A percentile compares a stretch with the other conserved stretches of the same genome.
phyloP scores from a whole-genome alignment of 35 echinoderm and acorn worm genomes.

The Diadema setosum region DNA sequence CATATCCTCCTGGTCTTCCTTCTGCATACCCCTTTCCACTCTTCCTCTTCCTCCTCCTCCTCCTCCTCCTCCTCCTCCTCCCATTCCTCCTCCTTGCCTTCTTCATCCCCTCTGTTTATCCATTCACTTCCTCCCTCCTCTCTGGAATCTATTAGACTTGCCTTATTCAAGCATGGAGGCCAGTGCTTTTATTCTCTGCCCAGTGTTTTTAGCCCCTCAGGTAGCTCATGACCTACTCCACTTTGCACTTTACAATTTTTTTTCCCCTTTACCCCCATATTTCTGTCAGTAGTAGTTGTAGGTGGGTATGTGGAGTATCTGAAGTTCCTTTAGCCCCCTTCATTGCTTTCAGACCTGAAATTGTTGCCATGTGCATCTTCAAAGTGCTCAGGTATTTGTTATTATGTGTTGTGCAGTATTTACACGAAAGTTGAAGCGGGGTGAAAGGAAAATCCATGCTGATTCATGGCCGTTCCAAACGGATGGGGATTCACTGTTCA shows the following conservation, averaged over 20 bases:
- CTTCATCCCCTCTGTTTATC: not conserved
- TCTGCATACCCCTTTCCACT: not conserved
- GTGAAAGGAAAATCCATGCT: not conserved
- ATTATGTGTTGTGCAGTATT: not conserved
- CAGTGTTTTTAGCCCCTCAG: slow-evolving; percentile 20
- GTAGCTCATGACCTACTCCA: not conserved
- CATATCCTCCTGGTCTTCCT: not conserved
- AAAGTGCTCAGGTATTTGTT: not conserved
- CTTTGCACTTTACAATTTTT: not conserved
- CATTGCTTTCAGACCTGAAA: no score
- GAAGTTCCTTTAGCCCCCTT: not conserved
- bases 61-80: not conserved
- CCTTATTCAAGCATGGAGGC: not conserved
- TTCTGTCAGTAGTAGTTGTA: not conserved
- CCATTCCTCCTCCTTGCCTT: not conserved
- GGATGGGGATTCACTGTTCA: no score
- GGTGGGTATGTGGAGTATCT: not conserved
- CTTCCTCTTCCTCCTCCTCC: not conserved
- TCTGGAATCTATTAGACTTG: not conserved
- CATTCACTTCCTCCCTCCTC: not conserved
- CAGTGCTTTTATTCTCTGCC: not conserved
- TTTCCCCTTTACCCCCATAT: not conserved
- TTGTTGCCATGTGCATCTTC: not conserved
- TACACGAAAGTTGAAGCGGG: not conserved
- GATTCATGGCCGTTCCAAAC: no score